These are phyloP conservation scores for Drosophila lacertosa DNA, from an alignment of 1,140 invertebrate species.

Conservation along the genomic window DNA sequence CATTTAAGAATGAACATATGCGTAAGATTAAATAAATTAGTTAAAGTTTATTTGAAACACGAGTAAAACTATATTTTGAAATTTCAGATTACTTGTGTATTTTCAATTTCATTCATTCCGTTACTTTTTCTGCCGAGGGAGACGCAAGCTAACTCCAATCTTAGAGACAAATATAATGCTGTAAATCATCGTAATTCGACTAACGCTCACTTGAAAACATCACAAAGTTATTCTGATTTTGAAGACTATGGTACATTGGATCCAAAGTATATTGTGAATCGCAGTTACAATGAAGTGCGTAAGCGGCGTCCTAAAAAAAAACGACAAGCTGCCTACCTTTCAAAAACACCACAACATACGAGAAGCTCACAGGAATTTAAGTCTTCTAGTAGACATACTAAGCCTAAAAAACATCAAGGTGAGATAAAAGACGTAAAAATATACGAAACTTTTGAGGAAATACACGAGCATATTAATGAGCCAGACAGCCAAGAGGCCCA, in stretches of 20 bases:
- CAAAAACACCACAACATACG: slow-evolving; percentile 1
- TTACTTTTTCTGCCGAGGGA: slow-evolving; percentile 6
- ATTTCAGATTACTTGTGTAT: slow-evolving; percentile 36
- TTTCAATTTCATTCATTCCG: slow-evolving; percentile 15
- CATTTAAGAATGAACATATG: slow-evolving; percentile 17
- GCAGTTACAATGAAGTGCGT: slow-evolving; percentile 13
- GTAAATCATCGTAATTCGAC: slow-evolving; percentile 10
- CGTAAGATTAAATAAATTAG: slow-evolving; percentile 9
- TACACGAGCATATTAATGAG: slow-evolving; percentile 59
- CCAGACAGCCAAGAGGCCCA: slow-evolving; percentile 37
- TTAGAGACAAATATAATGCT: neutral
- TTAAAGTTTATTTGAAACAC: neutral
- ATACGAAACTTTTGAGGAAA: slow-evolving; percentile 56
- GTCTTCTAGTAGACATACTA: slow-evolving; percentile 8
- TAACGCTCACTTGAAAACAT: neutral
- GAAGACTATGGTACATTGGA: slow-evolving; percentile 6
- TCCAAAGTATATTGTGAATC: neutral
- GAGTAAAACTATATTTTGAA: neutral
- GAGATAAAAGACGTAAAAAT: slow-evolving; percentile 36
- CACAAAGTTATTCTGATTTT: neutral
- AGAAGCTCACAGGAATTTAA: slow-evolving; percentile 6
- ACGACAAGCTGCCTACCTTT: slow-evolving; percentile 4
- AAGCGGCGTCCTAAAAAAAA: slow-evolving; percentile 27
- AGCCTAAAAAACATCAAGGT: slow-evolving; percentile 4
- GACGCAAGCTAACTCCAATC: slow-evolving; percentile 5